phyloP scores from a whole-genome alignment of 1,140 invertebrate genomes.

The Branchinecta lynchi region DNA sequence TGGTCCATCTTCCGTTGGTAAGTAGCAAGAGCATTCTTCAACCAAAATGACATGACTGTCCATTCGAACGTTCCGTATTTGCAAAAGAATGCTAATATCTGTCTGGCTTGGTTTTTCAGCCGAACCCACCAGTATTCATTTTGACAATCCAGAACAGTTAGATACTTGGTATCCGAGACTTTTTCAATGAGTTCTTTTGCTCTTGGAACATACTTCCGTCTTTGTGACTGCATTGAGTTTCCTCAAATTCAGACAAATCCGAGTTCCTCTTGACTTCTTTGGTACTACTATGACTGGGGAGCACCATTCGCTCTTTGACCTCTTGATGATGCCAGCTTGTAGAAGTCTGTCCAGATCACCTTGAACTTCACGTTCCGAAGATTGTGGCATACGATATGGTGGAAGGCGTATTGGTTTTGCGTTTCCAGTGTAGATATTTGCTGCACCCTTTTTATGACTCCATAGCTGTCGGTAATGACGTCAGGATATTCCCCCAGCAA shows the following conservation, averaged over 20 bases:
- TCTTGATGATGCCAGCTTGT: too few relatives aligned
- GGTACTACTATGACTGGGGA: too few relatives aligned
- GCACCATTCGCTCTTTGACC: too few relatives aligned
- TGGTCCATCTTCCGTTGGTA: slow-evolving; percentile 17
- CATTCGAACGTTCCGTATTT: slow-evolving; percentile 20
- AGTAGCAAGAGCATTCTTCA: slow-evolving; percentile 27
- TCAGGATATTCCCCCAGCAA: too few relatives aligned
- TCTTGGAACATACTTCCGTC: slow-evolving; percentile 13
- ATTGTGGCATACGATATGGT: too few relatives aligned
- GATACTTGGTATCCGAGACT: slow-evolving; percentile 25
- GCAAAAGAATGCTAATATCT: not conserved
- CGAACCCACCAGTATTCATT: not conserved
- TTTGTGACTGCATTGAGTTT: not conserved
- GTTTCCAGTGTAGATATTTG: too few relatives aligned
- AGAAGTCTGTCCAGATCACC: too few relatives aligned
- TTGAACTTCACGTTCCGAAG: too few relatives aligned
- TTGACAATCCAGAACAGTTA: not conserved
- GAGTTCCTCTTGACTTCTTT: not conserved
- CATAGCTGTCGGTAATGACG: too few relatives aligned
- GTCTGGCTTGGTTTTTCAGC: not conserved
- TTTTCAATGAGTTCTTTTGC: not conserved
- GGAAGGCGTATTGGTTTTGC: too few relatives aligned
- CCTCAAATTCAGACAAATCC: not conserved
- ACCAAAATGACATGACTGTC: slow-evolving; percentile 30
- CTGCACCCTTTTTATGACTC: too few relatives aligned